Percentiles rank a stretch among this genome's conserved stretches.
phyloP scores from a whole-genome alignment of 2,797 vertebrate genomes.

The Sebastes glaucus region DNA sequence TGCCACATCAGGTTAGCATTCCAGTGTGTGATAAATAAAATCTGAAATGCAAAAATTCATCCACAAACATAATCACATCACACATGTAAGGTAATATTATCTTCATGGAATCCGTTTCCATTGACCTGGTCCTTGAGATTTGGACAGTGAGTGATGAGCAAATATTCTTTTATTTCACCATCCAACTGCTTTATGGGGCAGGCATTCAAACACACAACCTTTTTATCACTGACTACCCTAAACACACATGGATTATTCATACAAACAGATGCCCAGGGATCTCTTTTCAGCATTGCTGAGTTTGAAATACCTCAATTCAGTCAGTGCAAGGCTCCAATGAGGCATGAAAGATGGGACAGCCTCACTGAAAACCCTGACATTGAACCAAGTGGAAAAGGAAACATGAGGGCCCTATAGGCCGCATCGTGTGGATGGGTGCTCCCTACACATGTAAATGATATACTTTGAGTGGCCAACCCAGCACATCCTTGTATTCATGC shows the following conservation, averaged over 20 bases:
- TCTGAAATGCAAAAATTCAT: not conserved
- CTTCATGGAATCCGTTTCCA: not conserved
- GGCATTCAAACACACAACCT: slow-evolving; percentile 16
- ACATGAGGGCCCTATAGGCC: slow-evolving; percentile 49
- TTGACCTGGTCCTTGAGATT: not conserved
- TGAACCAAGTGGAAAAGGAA: slow-evolving; percentile 32
- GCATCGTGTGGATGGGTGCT: slow-evolving; percentile 13
- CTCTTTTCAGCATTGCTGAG: slow-evolving; percentile 13
- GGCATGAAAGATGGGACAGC: slow-evolving; percentile 41
- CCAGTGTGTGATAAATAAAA: not conserved
- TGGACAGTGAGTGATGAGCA: not conserved
- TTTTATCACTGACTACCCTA: slow-evolving; percentile 17
- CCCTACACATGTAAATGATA: slow-evolving; percentile 73
- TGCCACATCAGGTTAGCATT: not conserved
- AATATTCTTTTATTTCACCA: not conserved
- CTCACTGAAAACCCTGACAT: slow-evolving; percentile 26
- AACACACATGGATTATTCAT: slow-evolving; percentile 53
- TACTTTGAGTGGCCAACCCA: slow-evolving; percentile 36
- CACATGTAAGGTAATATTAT: not conserved
- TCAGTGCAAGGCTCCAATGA: slow-evolving; percentile 25
- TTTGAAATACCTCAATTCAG: slow-evolving; percentile 34
- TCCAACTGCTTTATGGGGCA: not conserved
- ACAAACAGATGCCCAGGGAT: slow-evolving; percentile 23
- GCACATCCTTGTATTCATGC: slow-evolving; percentile 61
- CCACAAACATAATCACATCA: not conserved